Evolutionary conservation across 2,888 invertebrate genomes (phyloP).

Genomic region (Caenorhabditis macrosperma): DNA sequence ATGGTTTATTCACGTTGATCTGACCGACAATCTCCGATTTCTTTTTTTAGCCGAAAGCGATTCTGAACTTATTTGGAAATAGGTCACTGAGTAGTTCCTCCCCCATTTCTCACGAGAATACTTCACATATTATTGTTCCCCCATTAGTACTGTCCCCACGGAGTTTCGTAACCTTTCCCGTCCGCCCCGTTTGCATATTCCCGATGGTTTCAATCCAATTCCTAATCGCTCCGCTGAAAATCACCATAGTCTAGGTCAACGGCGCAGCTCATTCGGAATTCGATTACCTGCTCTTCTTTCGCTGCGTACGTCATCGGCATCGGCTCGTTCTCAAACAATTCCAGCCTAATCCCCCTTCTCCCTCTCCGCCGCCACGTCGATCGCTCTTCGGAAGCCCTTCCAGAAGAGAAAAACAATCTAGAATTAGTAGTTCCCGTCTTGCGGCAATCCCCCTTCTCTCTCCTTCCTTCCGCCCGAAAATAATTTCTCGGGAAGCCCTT

Average conservation of each 20-base stretch:
- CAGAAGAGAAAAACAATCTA: not conserved
- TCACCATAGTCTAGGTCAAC: not conserved
- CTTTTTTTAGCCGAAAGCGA: too few species aligned
- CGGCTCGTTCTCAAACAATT: not conserved
- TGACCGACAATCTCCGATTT: too few species aligned
- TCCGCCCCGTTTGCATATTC: too few species aligned
- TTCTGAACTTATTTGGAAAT: too few species aligned
- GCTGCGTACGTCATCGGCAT: not conserved
- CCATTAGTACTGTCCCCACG: too few species aligned
- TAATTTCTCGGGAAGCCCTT: slow-evolving; percentile 4
- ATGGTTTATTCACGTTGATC: too few species aligned
- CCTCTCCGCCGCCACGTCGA: not conserved
- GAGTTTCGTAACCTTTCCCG: too few species aligned
- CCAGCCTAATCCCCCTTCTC: slow-evolving; percentile 5
- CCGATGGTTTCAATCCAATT: not conserved
- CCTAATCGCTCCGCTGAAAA: not conserved
- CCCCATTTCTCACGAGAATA: too few species aligned
- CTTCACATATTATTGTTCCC: too few species aligned
- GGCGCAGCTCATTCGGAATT: not conserved
- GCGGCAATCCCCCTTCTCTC: not conserved
- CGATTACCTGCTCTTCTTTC: not conserved
- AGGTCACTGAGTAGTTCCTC: too few species aligned
- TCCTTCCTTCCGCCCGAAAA: not conserved
- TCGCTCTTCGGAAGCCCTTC: slow-evolving; percentile 6
- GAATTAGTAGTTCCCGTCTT: slow-evolving; percentile 10